A percentile compares a stretch with the other conserved stretches of the same genome.
Evolutionary conservation across 2,113 vertebrate genomes (phyloP).

Genomic region (Psilopsiagon aurifrons): DNA sequence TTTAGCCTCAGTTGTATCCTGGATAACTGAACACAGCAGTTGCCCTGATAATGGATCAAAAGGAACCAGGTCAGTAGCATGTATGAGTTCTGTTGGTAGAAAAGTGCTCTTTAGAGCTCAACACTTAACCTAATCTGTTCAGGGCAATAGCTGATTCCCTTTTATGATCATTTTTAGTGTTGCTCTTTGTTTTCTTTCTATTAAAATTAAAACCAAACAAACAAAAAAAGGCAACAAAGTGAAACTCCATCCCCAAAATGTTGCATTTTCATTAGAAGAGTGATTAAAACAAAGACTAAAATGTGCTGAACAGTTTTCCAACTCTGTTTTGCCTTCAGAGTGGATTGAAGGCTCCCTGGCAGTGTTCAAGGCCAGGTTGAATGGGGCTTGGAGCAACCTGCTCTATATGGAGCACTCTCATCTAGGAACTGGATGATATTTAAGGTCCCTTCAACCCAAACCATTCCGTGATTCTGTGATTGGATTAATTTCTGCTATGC

Average conservation of each 20-base stretch:
- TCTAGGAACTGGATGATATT: background rate
- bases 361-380: background rate
- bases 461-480: background rate
- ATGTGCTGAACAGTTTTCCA: background rate
- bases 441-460: background rate
- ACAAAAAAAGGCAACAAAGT: fast-evolving
- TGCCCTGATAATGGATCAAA: background rate
- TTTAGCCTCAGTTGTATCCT: background rate
- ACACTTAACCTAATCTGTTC: background rate
- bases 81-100: background rate
- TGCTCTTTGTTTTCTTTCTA: background rate
- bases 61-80: background rate
- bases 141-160: background rate
- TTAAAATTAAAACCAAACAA: fast-evolving
- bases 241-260: fast-evolving
- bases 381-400: background rate
- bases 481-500: fast-evolving
- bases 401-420: background rate
- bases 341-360: background rate
- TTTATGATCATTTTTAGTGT: background rate
- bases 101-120: background rate
- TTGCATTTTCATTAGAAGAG: background rate
- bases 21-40: background rate
- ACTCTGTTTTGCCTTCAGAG: background rate
- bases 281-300: background rate